Evolutionary conservation across 2,797 vertebrate species (phyloP), one percentile per base, ranked within the genome.

Genomic region (Enteromius fasciolatus): DNA sequence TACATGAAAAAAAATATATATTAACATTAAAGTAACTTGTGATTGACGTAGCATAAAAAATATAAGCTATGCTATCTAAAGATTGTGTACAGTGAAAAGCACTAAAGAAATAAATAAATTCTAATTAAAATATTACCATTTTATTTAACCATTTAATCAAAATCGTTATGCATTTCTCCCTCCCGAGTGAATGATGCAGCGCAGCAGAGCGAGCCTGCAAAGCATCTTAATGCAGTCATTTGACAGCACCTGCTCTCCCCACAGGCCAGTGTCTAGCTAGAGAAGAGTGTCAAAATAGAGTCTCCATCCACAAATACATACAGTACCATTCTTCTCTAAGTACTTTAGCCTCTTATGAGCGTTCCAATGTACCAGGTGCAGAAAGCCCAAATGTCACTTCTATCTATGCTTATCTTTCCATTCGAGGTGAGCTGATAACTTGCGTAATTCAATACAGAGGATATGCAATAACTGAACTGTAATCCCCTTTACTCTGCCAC

Each of bases 391-490:
- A 81, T 84, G 78, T 78, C 80, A 28, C 83, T 80, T 82, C 57
- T 66, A 85, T 83, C 81, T 85, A 69, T 44, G 50, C 72, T 80
- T 86, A 87, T 78, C 46, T 86, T 69, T 80, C 89, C 89, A 89
- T 90, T 90, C 84, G 41, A 90, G 91, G 90, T 89, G 92, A 94
- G 92, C 90, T 93, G 93, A 93, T 91, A 93, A 93, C 88, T 87
- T 87, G 86, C 6, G 86, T 93, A 93, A 94, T 93, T 94, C 90
- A 93, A 95, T 94, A 93, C 87, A 88, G 87, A 89, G 76, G 90
- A 92, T 93, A 94, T 92, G 91, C 64, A 93, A 91, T 89, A 90
- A 90, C 92, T 92, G 89, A 90, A 92, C 89, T 90, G 88, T 94
- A 93, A 94, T 94, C 90, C 41, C 90, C 92, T 91, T 90, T 89